phyloP scores from a whole-genome alignment of 2,113 vertebrate species.

The Myrmecobius fasciatus region DNA sequence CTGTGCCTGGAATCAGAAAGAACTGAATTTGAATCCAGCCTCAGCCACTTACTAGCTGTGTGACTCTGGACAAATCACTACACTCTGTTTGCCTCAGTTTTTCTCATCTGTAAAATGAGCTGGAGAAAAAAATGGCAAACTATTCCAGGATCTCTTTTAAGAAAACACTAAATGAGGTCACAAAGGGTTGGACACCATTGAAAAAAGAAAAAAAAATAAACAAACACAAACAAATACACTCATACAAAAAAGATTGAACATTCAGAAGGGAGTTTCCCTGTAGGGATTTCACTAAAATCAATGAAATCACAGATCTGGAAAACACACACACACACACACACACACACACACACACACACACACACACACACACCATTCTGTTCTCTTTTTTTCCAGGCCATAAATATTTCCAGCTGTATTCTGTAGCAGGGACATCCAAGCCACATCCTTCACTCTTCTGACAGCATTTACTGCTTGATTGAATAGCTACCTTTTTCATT shows the following conservation, averaged over 20 bases:
- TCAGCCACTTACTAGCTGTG: background rate
- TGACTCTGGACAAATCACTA: background rate
- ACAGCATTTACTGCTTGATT: background rate
- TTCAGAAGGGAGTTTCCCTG: background rate
- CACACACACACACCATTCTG: fast-evolving
- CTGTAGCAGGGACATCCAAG: background rate
- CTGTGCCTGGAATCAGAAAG: background rate
- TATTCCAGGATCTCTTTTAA: background rate
- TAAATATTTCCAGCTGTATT: background rate
- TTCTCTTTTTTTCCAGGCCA: background rate
- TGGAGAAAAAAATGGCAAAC: background rate
- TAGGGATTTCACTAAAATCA: background rate
- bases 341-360: too few species aligned
- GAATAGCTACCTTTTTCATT: background rate
- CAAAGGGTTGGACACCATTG: background rate
- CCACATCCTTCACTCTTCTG: background rate
- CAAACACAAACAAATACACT: too few species aligned
- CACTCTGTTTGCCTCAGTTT: background rate
- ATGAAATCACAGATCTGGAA: background rate
- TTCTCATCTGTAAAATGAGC: background rate
- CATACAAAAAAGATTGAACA: background rate
- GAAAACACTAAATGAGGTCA: background rate
- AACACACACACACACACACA: background rate
- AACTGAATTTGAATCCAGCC: background rate
- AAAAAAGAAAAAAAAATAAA: too few species aligned